A percentile compares a stretch with the other conserved stretches of the same genome.
Evolutionary conservation across 1,140 invertebrate species (phyloP).

Genomic region (Zeugodacus cucurbitae): DNA sequence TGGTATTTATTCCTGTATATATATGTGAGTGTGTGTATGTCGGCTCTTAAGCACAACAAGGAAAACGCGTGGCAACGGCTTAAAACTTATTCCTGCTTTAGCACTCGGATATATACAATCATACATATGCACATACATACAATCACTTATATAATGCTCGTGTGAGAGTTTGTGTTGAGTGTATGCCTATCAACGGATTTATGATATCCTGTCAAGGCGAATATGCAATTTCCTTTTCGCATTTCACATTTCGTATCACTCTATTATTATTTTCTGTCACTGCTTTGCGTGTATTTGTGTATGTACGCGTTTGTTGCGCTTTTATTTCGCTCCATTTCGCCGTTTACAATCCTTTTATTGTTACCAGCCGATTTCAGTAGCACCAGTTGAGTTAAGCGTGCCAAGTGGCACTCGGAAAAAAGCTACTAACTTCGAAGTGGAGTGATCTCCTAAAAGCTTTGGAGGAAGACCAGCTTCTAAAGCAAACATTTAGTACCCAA

Average conservation of each 20-base stretch:
- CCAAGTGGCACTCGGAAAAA: too few species aligned
- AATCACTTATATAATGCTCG: too few species aligned
- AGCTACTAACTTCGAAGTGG: too few species aligned
- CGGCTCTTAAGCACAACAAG: neutral
- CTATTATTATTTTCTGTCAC: neutral
- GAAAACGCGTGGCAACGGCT: neutral
- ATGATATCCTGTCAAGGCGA: neutral
- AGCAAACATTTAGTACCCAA: too few species aligned
- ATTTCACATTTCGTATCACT: neutral
- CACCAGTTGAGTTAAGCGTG: neutral
- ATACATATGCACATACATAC: neutral
- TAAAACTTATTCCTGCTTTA: neutral
- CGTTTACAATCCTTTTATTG: neutral
- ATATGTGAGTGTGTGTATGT: too few species aligned
- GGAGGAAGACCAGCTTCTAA: too few species aligned
- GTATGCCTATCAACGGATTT: neutral
- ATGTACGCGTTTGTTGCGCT: neutral
- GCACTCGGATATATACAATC: neutral
- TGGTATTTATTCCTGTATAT: too few species aligned
- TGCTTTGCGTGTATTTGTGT: neutral
- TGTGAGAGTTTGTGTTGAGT: neutral
- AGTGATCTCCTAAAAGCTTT: too few species aligned
- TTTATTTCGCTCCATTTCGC: constrained; percentile 13
- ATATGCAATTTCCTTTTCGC: constrained; percentile 19
- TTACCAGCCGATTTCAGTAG: neutral